Base-by-base conservation (phyloP, 1,140 invertebrate species). In the Trichogramma pretiosum region DNA sequence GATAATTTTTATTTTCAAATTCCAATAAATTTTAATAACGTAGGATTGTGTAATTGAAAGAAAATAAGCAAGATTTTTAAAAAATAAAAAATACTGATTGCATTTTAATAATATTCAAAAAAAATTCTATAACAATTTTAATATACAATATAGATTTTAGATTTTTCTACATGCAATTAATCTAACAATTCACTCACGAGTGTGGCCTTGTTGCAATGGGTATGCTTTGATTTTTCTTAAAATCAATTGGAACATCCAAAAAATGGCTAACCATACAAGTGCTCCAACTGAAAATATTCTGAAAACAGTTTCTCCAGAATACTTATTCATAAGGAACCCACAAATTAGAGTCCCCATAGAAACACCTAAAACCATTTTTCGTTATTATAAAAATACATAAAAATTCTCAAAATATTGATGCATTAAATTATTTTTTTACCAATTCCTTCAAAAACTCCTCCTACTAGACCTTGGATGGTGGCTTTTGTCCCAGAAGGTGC, bases 401-500 rank as follows among this genome's bases (percentile, higher is more conserved):
- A 7, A 28, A 28, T 32, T 21, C 21, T 30, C 16, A 42, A 16
- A 17, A 16, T 5, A 16, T 33, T 28, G 30, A 28, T 37, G 16
- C 3, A 9, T 37, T 24, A 46, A 35, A 14, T 13, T 46, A 8
- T 13, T n/a, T 40, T 2, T 16, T 63, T 58, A 81, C 79, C 88
- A 7, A 91, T 74, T 17, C 89, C 88, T 75, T 92, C 89, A 63
- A 91, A 93, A 38, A 89, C 73, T 24, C 85, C 87, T 18, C 88
- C 87, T 18, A 90, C 80, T 18, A 93, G 70, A 44, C 87, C 88
- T 76, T 90, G 74, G 54, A 91, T 81, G 18, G 90, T 93, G 3
- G 87, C 84, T 64, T 89, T 84, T 1, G 85, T 87, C 10, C 90
- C 90, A 1, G 81, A 75, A n/a, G 89, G 87, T 5, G 89, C 82